These are phyloP conservation scores for Sprattus sprattus DNA, from an alignment of 2,113 vertebrate species.

Conservation along the genomic window DNA sequence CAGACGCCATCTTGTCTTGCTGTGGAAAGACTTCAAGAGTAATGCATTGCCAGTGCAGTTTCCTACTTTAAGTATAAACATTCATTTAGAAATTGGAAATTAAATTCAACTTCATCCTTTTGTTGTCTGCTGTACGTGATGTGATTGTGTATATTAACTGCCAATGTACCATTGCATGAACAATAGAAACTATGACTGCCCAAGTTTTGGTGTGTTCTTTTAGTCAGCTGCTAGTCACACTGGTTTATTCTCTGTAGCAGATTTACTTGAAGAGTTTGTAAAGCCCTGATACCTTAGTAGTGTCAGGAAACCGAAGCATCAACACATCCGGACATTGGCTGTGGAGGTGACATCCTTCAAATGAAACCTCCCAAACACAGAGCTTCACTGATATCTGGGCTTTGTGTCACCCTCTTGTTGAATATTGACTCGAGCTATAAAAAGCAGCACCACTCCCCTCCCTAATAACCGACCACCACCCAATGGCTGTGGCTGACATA, in stretches of 20 bases:
- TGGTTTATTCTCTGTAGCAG: background rate
- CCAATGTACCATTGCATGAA: no score
- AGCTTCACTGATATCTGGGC: background rate
- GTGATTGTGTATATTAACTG: no score
- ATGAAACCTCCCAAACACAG: background rate
- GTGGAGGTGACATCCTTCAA: background rate
- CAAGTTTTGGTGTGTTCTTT: background rate
- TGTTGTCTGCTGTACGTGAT: no score
- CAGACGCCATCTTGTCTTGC: background rate
- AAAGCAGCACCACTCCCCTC: background rate
- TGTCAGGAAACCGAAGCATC: background rate
- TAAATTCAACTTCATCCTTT: background rate
- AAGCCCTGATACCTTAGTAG: background rate
- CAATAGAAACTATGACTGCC: background rate
- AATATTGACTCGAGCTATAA: background rate
- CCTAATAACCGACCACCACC: conserved; percentile 1
- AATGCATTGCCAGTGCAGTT: background rate
- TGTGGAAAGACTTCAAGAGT: background rate
- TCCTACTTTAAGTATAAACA: background rate
- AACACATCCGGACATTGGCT: background rate
- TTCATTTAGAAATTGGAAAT: background rate
- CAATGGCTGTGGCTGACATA: background rate
- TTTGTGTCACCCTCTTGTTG: background rate
- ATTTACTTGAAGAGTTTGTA: background rate
- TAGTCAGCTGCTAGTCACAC: background rate